Conservation (phyloP, 2,888 invertebrate genomes). For the Aspidiotus destructor region DNA sequence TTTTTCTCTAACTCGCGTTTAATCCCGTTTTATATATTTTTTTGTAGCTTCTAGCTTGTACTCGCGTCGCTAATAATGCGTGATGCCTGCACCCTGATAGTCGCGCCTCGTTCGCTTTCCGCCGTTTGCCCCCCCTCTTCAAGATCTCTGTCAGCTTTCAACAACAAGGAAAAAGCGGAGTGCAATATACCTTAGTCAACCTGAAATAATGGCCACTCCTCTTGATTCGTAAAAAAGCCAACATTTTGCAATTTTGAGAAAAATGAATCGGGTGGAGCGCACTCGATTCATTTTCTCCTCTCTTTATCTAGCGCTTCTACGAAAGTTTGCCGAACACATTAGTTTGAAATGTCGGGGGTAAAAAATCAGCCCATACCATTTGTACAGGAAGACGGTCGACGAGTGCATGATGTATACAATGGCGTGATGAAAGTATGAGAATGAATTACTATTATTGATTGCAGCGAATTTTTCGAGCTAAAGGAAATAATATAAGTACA, state of each 20-base stretch:
- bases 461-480: neutral
- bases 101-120: no score
- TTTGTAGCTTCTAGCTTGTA: no score
- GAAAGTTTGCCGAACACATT: neutral
- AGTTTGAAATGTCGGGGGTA: neutral
- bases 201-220: no score
- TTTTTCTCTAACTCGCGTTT: no score
- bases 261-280: neutral
- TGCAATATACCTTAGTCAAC: no score
- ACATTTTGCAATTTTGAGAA: neutral
- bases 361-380: neutral
- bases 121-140: no score
- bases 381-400: neutral
- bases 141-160: no score
- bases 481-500: neutral
- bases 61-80: no score
- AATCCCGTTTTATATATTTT: no score
- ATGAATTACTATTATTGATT: slow-evolving; percentile 2
- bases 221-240: no score
- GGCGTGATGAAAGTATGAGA: neutral
- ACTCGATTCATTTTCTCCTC: neutral
- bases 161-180: no score
- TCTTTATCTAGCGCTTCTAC: neutral
- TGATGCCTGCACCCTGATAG: no score
- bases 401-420: neutral